Evolutionary conservation across 2,797 vertebrate species (phyloP).

Genomic region (Sebastes hopkinsi): DNA sequence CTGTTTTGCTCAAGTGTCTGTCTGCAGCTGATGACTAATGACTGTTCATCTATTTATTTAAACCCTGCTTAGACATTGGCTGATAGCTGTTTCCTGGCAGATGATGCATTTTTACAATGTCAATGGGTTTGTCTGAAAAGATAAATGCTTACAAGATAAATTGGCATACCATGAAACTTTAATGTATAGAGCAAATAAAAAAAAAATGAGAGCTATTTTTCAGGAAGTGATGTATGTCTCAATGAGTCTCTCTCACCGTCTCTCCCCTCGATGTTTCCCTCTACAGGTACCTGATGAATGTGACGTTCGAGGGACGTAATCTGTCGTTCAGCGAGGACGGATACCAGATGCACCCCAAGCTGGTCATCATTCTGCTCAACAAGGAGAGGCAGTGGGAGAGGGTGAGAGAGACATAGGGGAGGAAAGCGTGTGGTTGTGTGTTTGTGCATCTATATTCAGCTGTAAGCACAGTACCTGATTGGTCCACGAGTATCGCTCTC

Average conservation of each 20-base stretch:
- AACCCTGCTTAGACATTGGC: background rate
- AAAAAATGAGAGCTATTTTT: conserved; percentile 71
- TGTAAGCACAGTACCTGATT: background rate
- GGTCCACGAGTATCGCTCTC: background rate
- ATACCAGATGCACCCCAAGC: conserved; percentile 98
- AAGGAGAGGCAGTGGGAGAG: conserved; percentile 96
- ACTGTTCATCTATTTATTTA: conserved; percentile 17
- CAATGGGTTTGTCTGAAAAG: conserved; percentile 14
- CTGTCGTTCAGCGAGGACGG: conserved; percentile 98
- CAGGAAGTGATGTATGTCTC: background rate
- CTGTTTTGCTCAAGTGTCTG: conserved; percentile 20
- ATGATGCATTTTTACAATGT: conserved; percentile 19
- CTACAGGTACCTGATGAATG: conserved; percentile 91
- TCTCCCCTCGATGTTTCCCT: conserved; percentile 11
- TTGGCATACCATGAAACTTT: conserved; percentile 1
- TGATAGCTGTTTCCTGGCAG: conserved; percentile 6
- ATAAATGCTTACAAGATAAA: conserved; percentile 1
- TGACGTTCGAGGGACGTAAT: conserved; percentile 98
- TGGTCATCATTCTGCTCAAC: conserved; percentile 97
- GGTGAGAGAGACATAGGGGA: conserved; percentile 89
- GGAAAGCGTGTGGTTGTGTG: conserved; percentile 17
- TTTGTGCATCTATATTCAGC: background rate
- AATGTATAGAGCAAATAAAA: background rate
- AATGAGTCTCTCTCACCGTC: background rate
- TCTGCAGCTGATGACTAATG: conserved; percentile 29